phyloP scores from a whole-genome alignment of 2,888 invertebrate genomes.

The Itoplectis maculator region DNA sequence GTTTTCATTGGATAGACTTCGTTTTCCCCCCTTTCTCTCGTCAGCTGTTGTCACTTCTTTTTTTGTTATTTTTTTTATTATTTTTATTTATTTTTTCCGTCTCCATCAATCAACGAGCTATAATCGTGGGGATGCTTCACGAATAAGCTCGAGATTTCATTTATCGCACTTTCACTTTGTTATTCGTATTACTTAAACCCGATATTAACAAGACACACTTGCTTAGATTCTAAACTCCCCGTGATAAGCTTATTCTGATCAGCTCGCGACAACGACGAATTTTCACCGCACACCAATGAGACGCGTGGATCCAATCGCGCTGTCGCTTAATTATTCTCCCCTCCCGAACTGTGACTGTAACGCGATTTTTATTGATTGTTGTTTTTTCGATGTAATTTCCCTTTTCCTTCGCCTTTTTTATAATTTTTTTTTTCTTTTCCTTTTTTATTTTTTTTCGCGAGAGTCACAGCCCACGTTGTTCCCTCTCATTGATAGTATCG shows the following conservation, averaged over 20 bases:
- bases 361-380: constrained; percentile 23
- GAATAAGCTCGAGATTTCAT: not conserved
- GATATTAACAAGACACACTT: constrained; percentile 49
- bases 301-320: not conserved
- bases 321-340: not conserved
- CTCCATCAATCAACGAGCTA: not conserved
- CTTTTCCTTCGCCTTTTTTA: constrained; percentile 12
- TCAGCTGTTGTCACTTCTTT: constrained; percentile 9
- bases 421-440: not conserved
- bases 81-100: not conserved
- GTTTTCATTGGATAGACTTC: constrained; percentile 10
- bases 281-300: not conserved
- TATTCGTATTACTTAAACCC: constrained; percentile 1
- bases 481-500: constrained; percentile 21
- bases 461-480: constrained; percentile 15
- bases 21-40: constrained; percentile 10
- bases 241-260: constrained; percentile 54
- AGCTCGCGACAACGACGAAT: not conserved
- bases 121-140: too few species aligned
- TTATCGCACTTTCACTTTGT: not conserved
- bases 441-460: constrained; percentile 10
- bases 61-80: not conserved
- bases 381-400: constrained; percentile 35
- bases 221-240: constrained; percentile 50
- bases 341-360: not conserved